Percentiles rank a stretch among this genome's conserved stretches.
Conservation (phyloP, 2,113 vertebrate genomes). For the Toxotes jaculatrix region DNA sequence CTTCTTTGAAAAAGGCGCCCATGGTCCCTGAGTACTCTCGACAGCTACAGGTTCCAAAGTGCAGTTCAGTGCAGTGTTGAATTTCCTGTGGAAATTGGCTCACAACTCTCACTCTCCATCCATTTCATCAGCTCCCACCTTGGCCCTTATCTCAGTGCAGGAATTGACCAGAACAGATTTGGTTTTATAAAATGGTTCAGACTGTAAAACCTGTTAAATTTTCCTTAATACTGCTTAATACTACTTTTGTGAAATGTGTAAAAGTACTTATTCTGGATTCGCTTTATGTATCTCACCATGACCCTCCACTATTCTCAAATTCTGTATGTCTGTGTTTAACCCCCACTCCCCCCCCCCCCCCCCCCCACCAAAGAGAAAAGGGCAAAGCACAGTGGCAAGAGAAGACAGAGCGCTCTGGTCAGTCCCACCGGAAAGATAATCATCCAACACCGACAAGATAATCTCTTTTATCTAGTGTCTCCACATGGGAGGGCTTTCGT, state of each 20-base stretch:
- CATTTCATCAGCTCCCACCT: slow-evolving; percentile 34
- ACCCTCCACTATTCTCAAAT: slow-evolving; percentile 1
- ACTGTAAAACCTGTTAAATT: slow-evolving; percentile 32
- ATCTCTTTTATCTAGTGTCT: slow-evolving; percentile 68
- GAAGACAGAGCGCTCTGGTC: slow-evolving; percentile 24
- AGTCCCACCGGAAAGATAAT: slow-evolving; percentile 57
- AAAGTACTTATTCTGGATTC: neutral
- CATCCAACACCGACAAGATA: slow-evolving; percentile 29
- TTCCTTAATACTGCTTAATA: too few relatives aligned
- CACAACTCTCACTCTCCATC: slow-evolving; percentile 25
- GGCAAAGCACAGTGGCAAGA: slow-evolving; percentile 10
- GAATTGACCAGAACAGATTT: slow-evolving; percentile 62
- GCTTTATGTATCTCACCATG: neutral
- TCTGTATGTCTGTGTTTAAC: neutral
- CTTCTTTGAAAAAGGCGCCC: slow-evolving; percentile 29
- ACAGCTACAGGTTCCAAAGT: slow-evolving; percentile 28
- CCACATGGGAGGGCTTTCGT: slow-evolving; percentile 37
- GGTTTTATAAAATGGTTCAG: slow-evolving; percentile 32
- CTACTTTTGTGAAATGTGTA: neutral
- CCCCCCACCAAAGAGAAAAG: neutral
- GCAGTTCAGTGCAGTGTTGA: slow-evolving; percentile 43
- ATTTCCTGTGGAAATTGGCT: slow-evolving; percentile 53
- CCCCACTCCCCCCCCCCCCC: too few relatives aligned
- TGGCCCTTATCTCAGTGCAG: slow-evolving; percentile 57
- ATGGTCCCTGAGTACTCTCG: slow-evolving; percentile 26